A percentile compares a stretch with the other conserved stretches of the same genome.
Conservation (phyloP, 2,888 invertebrate species). For the Euspilapteryx auroguttella region DNA sequence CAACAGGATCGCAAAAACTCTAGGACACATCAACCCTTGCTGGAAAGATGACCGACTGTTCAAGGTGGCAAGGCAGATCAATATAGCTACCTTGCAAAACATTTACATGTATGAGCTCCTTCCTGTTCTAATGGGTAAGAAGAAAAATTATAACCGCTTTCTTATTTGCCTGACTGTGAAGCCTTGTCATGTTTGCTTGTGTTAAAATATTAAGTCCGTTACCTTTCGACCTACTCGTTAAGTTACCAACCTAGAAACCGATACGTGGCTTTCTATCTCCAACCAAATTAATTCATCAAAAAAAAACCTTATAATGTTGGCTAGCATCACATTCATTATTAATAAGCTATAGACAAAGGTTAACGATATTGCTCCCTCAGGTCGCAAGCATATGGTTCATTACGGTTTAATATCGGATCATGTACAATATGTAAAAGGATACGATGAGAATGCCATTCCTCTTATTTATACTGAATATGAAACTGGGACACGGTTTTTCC, state of each 20-base stretch:
- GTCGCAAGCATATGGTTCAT: conserved; percentile 25
- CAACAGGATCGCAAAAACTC: conserved; percentile 24
- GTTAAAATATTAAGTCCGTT: no score
- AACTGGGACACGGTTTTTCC: conserved; percentile 26
- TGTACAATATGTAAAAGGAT: conserved; percentile 18
- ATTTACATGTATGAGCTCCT: conserved; percentile 35
- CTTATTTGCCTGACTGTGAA: no score
- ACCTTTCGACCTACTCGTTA: no score
- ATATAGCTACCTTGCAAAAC: conserved; percentile 28
- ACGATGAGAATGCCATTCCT: conserved; percentile 23
- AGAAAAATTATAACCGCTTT: not conserved
- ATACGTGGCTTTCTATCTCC: no score
- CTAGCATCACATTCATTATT: no score
- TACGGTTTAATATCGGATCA: conserved; percentile 23
- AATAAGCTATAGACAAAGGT: no score
- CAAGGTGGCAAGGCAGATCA: conserved; percentile 33
- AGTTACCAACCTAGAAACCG: no score
- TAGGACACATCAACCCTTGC: conserved; percentile 29
- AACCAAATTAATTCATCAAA: no score
- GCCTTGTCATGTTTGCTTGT: no score
- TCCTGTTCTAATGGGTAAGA: conserved; percentile 29
- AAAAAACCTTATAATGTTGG: no score
- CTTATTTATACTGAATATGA: conserved; percentile 32
- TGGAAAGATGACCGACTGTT: conserved; percentile 40
- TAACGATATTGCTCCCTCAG: conserved; percentile 11